Conservation (phyloP, 2,113 vertebrate genomes). For the Misgurnus anguillicaudatus region DNA sequence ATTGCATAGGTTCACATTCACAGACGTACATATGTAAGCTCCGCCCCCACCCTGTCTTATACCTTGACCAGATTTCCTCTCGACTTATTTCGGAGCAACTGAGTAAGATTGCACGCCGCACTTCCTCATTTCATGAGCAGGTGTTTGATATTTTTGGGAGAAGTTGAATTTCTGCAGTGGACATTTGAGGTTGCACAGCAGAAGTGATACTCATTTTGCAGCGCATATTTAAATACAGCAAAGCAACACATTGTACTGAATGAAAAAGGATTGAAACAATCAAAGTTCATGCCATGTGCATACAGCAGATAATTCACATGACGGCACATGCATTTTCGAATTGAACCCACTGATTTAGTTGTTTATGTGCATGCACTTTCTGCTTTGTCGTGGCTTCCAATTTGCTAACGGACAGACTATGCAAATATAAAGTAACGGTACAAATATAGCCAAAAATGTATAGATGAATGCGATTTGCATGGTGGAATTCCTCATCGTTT, state of each 20-base stretch:
- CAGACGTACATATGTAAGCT: slow-evolving; percentile 45
- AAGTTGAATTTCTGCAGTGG: not conserved
- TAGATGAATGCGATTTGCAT: no score
- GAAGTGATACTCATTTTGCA: not conserved
- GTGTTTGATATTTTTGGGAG: slow-evolving; percentile 42
- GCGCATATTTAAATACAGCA: not conserved
- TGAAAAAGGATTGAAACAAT: no score
- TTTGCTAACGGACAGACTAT: no score
- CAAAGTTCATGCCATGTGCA: no score
- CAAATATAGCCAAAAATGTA: no score
- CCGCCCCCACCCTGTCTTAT: slow-evolving; percentile 26
- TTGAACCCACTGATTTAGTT: no score
- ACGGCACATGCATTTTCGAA: no score
- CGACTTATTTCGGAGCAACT: slow-evolving; percentile 50
- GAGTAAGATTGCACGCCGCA: slow-evolving; percentile 48
- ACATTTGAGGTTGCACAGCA: slow-evolving; percentile 1
- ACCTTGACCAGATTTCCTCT: slow-evolving; percentile 52
- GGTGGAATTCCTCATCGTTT: no score
- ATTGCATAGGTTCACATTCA: slow-evolving; percentile 50
- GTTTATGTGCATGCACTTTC: no score
- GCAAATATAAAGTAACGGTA: no score
- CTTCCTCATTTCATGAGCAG: slow-evolving; percentile 59
- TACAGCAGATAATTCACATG: no score
- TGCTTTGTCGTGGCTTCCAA: no score
- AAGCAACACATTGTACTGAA: not conserved